Percentiles rank a stretch among this genome's conserved stretches.
These are phyloP conservation scores for Neofelis nebulosa DNA, from an alignment of 2,113 vertebrate genomes.

Conservation along the genomic window DNA sequence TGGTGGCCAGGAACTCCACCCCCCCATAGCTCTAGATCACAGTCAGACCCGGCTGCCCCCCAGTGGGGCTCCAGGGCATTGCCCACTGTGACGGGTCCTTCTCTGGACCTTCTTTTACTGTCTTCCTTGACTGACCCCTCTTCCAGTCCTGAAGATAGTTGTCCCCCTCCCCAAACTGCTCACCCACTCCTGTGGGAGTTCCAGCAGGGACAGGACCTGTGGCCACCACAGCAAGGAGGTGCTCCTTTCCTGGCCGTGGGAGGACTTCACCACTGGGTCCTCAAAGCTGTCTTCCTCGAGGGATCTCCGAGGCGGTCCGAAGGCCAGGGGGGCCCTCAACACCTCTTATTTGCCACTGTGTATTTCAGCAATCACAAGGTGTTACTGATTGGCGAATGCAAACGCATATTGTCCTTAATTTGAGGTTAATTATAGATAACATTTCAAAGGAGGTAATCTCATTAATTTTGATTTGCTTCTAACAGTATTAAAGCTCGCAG, in stretches of 20 bases:
- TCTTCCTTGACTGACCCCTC: not conserved
- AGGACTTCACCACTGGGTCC: not conserved
- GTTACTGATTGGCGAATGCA: slow-evolving; percentile 70
- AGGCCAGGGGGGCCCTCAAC: rapidly evolving
- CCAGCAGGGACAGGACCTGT: not conserved
- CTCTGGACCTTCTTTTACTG: not conserved
- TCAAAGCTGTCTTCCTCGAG: not conserved
- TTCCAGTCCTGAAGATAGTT: not conserved
- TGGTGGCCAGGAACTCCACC: rapidly evolving
- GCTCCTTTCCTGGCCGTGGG: not conserved
- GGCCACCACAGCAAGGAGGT: not conserved
- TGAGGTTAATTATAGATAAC: slow-evolving; percentile 75
- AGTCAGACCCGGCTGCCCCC: not conserved
- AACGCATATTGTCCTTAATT: slow-evolving; percentile 69
- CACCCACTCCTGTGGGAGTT: no score
- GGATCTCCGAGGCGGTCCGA: rapidly evolving
- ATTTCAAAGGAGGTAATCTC: slow-evolving; percentile 74
- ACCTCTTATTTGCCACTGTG: not conserved
- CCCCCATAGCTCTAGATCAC: rapidly evolving
- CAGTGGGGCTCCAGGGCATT: rapidly evolving
- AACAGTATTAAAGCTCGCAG: slow-evolving; percentile 33
- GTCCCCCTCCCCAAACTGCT: not conserved
- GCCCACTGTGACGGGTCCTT: rapidly evolving
- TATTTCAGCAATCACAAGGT: slow-evolving; percentile 11
- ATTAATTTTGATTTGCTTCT: slow-evolving; percentile 76